Base-by-base conservation (phyloP, 2,113 vertebrate genomes). In the Shinisaurus crocodilurus region DNA sequence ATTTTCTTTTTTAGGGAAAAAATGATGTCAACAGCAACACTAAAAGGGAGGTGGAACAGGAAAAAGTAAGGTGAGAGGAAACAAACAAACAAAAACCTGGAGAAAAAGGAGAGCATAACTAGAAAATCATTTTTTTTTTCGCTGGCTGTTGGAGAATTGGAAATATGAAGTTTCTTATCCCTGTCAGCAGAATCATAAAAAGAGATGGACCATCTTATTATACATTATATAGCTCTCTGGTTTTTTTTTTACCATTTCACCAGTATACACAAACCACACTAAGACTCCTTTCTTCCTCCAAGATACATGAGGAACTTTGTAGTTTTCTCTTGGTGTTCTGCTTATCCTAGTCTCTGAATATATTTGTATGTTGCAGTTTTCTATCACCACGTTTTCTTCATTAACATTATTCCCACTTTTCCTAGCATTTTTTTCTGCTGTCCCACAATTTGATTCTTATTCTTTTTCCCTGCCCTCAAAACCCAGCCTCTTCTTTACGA, bases 111-210 rank as follows among this genome's bases (percentile, higher is more conserved):
- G 23, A 82, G 6, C 0, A 0, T 27, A 74, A 29, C 87, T 91
- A 63, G 88, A 89, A 92, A 95, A 90, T 69, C 92, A 45, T 65
- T 75, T 60, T 40, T 4, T 10, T 3, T 37, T 77, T n/a, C 29
- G 40, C 85, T 89, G 77, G 48, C 89, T 96, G 88, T 88, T 93
- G 90, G 76, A 83, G 63, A 89, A 72, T 74, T n/a, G 18, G 65
- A 91, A 94, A 92, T 88, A 89, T 48, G 83, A 88, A 89, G 84
- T 92, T 84, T 94, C 70, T 80, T 91, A 50, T 63, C 92, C 40
- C 43, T 95, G 89, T 92, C 94, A 95, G 85, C 34, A 90, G 87
- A 93, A 88, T 57, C 76, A 85, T 95, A 91, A 82, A 95, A 94
- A 80, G 85, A 91, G 79, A 93, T 54, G 43, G 89, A 93, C 65